Evolutionary conservation across 2,113 vertebrate species (phyloP), one percentile per base, ranked within the genome.

Genomic region (Symphodus melops): DNA sequence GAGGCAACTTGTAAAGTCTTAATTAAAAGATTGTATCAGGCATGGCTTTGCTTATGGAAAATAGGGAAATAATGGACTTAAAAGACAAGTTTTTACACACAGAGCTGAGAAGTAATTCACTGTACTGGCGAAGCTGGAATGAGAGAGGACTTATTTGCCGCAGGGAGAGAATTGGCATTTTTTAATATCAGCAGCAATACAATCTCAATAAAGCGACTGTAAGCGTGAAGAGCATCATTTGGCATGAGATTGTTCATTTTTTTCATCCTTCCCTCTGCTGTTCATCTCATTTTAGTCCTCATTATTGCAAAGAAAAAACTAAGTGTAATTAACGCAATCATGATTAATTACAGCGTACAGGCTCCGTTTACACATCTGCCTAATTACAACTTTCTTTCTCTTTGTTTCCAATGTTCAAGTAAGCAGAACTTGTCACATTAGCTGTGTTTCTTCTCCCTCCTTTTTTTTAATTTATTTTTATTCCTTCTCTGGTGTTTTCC

Each of bases 11-110:
- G 81, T 88, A 83, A 84, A 93, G 88, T 93, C 90, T 90, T 94
- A 92, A 94, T 94, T 94, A 93, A 93, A 91, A 92, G 91, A 92
- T 93, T 81, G 66, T 89, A 93, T 93, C 91, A 84, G 86, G 84
- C 82, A 20, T 28, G 55, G 62, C 84, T 84, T 90, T 91, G 92
- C 81, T 86, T 91, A 75, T 86, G 86, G 81, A 84, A 87, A 91
- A 88, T 84, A 86, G 77, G 44, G 79, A 88, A 91, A 87, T 88
- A 93, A 89, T 87, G 74, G 75, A 92, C 85, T 90, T 89, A 89
- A 90, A 90, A 88, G 86, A 77, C 79, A 83, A 74, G 71, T 92
- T 92, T 87, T 84, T 86, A 83, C 65, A 89, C 79, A 80, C 46
- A 3, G 81, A 77, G 78, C 72, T 23, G 56, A 77, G 83, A 75